Conservation (phyloP, 2,113 vertebrate genomes). For the Periophthalmodon schlosseri region DNA sequence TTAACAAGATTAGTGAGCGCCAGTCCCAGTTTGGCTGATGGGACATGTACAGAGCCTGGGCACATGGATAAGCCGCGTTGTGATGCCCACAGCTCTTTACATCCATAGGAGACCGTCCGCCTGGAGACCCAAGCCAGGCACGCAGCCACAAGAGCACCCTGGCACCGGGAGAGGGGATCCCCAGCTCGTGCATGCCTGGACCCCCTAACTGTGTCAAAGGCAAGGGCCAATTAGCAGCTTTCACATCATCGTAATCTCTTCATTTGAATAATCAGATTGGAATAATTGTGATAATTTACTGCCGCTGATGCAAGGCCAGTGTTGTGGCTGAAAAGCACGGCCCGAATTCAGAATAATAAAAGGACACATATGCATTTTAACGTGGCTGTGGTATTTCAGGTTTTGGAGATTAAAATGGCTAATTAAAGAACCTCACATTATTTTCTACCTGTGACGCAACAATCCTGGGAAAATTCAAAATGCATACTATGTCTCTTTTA, state of each 20-base stretch:
- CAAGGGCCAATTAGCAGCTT: conserved; percentile 72
- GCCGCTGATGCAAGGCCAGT: conserved; percentile 41
- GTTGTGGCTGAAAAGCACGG: conserved; percentile 26
- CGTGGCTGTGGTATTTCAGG: too few species aligned
- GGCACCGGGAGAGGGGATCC: conserved; percentile 51
- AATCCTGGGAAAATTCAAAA: too few species aligned
- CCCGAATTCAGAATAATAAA: background rate
- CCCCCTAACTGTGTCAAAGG: conserved; percentile 42
- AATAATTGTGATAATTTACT: conserved; percentile 66
- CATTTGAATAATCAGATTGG: conserved; percentile 74
- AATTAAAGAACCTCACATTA: too few species aligned
- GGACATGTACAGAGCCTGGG: conserved; percentile 59
- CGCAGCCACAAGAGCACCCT: conserved; percentile 55
- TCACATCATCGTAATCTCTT: conserved; percentile 76
- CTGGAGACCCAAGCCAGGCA: conserved; percentile 64
- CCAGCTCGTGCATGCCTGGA: conserved; percentile 23
- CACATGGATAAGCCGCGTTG: conserved; percentile 62
- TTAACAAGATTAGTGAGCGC: conserved; percentile 75
- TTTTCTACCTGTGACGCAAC: too few species aligned
- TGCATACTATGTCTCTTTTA: too few species aligned
- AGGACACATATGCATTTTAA: too few species aligned
- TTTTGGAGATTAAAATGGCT: too few species aligned
- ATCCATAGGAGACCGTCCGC: conserved; percentile 62
- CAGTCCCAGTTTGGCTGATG: conserved; percentile 73
- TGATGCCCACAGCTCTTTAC: conserved; percentile 58